Evolutionary conservation across 2,888 invertebrate species (phyloP).

Genomic region (Epistrophella euchroma): DNA sequence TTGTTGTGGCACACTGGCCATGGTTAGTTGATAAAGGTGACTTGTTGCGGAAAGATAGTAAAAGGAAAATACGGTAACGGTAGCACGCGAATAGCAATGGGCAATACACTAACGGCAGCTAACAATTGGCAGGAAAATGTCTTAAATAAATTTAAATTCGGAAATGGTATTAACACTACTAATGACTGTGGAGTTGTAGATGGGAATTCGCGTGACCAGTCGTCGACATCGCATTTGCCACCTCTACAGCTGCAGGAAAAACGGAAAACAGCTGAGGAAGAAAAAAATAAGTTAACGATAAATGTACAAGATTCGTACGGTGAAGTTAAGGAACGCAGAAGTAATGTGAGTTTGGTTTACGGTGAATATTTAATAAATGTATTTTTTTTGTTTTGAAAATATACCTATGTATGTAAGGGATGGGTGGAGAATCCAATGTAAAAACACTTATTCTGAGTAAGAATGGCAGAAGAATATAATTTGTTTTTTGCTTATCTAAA

Average conservation of each 20-base stretch:
- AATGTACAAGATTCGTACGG: slow-evolving; percentile 2
- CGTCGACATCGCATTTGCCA: slow-evolving; percentile 7
- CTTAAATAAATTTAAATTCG: slow-evolving; percentile 63
- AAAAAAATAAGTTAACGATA: slow-evolving; percentile 40
- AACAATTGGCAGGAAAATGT: slow-evolving; percentile 71
- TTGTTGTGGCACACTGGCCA: slow-evolving; percentile 48
- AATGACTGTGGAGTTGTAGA: slow-evolving; percentile 24
- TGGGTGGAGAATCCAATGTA: not conserved
- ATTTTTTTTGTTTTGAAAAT: not conserved
- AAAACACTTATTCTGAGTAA: slow-evolving; percentile 8
- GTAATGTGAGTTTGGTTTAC: slow-evolving; percentile 46
- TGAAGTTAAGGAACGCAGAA: not conserved
- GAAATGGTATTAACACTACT: slow-evolving; percentile 40
- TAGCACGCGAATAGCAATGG: slow-evolving; percentile 56
- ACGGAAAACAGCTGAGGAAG: slow-evolving; percentile 26
- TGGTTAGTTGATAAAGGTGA: slow-evolving; percentile 70
- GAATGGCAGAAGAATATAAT: not conserved
- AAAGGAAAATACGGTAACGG: slow-evolving; percentile 49
- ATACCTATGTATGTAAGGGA: not conserved
- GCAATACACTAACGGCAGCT: slow-evolving; percentile 64
- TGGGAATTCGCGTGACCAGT: slow-evolving; percentile 40
- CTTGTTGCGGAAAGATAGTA: slow-evolving; percentile 73
- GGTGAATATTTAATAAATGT: not conserved
- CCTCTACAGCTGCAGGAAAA: not conserved
- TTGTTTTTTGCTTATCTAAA: not conserved